Evolutionary conservation across 1,140 invertebrate genomes (phyloP).

Genomic region (Nephotettix cincticeps): DNA sequence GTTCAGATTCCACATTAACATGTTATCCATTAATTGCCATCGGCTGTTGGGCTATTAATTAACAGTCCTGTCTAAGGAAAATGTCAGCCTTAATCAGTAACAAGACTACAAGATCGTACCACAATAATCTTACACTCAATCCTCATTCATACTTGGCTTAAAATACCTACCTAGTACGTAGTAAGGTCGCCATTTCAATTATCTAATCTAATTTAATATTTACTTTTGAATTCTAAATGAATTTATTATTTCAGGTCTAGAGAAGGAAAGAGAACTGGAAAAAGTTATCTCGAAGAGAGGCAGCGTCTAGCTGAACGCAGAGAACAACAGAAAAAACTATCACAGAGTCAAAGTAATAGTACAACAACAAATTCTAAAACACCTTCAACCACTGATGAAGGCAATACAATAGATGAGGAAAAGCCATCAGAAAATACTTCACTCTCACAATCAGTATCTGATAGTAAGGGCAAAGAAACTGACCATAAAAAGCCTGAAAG

Average conservation of each 20-base stretch:
- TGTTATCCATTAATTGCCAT: too few relatives aligned
- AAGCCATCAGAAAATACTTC: background rate
- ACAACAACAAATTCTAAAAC: conserved; percentile 19
- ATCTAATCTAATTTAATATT: too few relatives aligned
- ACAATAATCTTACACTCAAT: too few relatives aligned
- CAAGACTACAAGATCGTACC: too few relatives aligned
- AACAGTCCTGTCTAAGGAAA: too few relatives aligned
- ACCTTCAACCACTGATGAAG: conserved; percentile 6
- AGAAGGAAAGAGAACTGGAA: conserved; percentile 37
- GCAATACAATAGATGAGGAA: conserved; percentile 7
- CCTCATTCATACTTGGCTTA: too few relatives aligned
- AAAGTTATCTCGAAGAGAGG: conserved; percentile 39
- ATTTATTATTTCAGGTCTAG: conserved; percentile 28
- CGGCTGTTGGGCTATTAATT: too few relatives aligned
- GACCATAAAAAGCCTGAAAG: conserved; percentile 17
- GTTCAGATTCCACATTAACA: too few relatives aligned
- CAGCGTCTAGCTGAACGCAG: conserved; percentile 30
- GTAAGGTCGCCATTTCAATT: too few relatives aligned
- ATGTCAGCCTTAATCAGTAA: too few relatives aligned
- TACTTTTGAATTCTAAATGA: conserved; percentile 18
- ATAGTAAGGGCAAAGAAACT: conserved; percentile 6
- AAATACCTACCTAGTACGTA: too few relatives aligned
- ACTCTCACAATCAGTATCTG: background rate
- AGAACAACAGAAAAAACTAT: conserved; percentile 35
- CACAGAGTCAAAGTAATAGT: conserved; percentile 7